phyloP scores from a whole-genome alignment of 2,797 vertebrate genomes.

The Phoeniculus purpureus region DNA sequence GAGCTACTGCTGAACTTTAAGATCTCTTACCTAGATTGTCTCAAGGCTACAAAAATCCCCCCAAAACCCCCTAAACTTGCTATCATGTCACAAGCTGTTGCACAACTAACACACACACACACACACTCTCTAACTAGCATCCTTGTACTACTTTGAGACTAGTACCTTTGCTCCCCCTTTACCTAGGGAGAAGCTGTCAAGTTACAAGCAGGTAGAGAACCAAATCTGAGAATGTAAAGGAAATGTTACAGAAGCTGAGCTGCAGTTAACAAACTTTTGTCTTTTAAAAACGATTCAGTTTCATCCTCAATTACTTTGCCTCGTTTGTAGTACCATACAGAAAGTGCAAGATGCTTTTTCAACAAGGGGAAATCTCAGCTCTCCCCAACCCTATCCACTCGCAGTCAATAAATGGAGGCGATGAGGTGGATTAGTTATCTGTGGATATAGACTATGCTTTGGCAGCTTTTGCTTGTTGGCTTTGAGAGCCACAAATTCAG shows the following conservation, averaged over 20 bases:
- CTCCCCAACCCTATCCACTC: neutral
- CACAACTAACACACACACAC: neutral
- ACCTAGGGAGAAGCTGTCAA: neutral
- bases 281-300: neutral
- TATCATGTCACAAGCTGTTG: constrained; percentile 23
- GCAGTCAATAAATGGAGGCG: neutral
- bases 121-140: neutral
- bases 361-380: constrained; percentile 4
- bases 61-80: neutral
- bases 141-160: constrained; percentile 15
- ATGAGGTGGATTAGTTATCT: neutral
- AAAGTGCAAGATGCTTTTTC: constrained; percentile 58
- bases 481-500: neutral
- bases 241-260: constrained; percentile 13
- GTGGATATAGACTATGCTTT: constrained; percentile 33
- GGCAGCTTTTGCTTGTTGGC: constrained; percentile 36
- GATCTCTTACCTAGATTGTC: constrained; percentile 18
- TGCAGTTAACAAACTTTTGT: neutral
- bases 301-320: constrained; percentile 2
- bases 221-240: neutral
- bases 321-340: neutral
- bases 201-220: neutral
- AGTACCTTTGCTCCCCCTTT: neutral
- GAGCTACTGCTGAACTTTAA: neutral
- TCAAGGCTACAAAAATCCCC: neutral